Percentiles rank a stretch among this genome's conserved stretches.
Conservation (phyloP, 2,888 invertebrate species). For the Zonitis immaculata region DNA sequence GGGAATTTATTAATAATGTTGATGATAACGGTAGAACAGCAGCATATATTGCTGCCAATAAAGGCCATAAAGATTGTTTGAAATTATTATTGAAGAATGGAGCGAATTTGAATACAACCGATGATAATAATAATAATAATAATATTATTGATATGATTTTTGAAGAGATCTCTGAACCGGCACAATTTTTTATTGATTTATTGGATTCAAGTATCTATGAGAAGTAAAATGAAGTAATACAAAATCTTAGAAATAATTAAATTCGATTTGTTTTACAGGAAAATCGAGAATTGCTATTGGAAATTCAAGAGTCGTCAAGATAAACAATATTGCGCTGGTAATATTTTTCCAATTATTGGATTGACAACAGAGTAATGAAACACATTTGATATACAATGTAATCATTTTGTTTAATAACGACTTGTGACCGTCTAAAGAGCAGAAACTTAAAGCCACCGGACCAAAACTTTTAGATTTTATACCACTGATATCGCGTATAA, state of each 20-base stretch:
- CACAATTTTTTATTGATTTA: constrained; percentile 40
- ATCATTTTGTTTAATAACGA: too few relatives aligned
- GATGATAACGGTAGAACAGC: constrained; percentile 49
- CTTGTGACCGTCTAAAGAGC: too few relatives aligned
- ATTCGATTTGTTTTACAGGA: too few relatives aligned
- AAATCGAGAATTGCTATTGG: too few relatives aligned
- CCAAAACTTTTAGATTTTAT: too few relatives aligned
- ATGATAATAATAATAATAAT: constrained; percentile 43
- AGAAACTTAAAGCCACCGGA: too few relatives aligned
- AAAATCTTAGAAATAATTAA: too few relatives aligned
- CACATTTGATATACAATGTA: too few relatives aligned
- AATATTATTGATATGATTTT: constrained; percentile 46
- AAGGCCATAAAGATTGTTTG: constrained; percentile 51
- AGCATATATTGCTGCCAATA: constrained; percentile 53
- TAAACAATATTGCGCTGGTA: neutral
- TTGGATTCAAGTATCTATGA: constrained; percentile 39
- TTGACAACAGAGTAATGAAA: too few relatives aligned
- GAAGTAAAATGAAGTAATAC: constrained; percentile 24
- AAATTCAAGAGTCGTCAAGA: neutral
- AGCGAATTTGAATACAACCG: constrained; percentile 40
- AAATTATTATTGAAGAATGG: constrained; percentile 48
- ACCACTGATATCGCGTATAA: too few relatives aligned
- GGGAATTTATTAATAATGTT: constrained; percentile 29
- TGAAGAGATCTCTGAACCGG: constrained; percentile 41
- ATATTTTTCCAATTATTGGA: too few relatives aligned